Evolutionary conservation across 2,113 vertebrate species (phyloP), one percentile per base, ranked within the genome.

Genomic region (Clarias gariepinus): DNA sequence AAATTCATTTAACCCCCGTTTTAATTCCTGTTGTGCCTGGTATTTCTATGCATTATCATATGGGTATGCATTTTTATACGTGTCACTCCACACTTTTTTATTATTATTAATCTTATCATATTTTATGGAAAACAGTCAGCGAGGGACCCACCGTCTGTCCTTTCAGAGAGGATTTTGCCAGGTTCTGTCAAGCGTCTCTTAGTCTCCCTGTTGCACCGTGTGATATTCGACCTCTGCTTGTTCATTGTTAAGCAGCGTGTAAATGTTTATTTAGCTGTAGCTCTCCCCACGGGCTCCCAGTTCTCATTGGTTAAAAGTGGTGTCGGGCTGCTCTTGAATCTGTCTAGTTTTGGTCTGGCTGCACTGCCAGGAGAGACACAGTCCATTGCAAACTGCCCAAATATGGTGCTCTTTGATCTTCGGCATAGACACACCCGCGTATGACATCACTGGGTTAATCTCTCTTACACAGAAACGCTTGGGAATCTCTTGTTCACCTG

Each of bases 341-440:
- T 63, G 71, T 47, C 84, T 85, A 41, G 15, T 30, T 79, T 79
- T 57, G 76, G 58, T 61, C 30, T 63, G n/a, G 76, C 52, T 79
- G 25, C 86, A 30, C 15, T 63, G 73, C 41, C 73, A 13, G 23
- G 4, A 76, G 73, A 53, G 41, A n/a, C 64, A 28, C 1, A 61
- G 63, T 79, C 82, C 28, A 53, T 28, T n/a, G 74, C 82, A 84
- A 60, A 28, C 63, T 13, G 41, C 28, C 81, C 66, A 86, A 81
- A 86, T 83, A 83, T 86, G 88, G 57, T 28, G 57, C 78, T 82
- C 64, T 58, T 68, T 15, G 60, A 30, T 25, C 16, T 61, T 41
- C 53, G 69, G 36, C 36, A 3, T 63, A 57, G 28, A 33, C 47
- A 78, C 41, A 36, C 41, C 61, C 61, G 6, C 52, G 15, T 21